These are phyloP conservation scores for Echeneis naucrates DNA, from an alignment of 2,797 vertebrate species.

Conservation along the genomic window DNA sequence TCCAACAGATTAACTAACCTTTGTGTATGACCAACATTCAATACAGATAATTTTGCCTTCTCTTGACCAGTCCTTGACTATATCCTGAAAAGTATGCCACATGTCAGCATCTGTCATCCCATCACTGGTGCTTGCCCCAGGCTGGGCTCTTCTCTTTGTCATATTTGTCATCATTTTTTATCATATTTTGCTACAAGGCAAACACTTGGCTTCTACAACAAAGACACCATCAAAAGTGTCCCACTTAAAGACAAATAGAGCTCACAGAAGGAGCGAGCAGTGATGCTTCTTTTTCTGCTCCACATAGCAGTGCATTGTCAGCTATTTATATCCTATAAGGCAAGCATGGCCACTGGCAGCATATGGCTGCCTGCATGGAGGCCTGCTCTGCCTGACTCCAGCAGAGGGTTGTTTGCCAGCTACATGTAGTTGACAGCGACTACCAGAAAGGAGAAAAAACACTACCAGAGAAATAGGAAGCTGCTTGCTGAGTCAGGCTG, in stretches of 20 bases:
- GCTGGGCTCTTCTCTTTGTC: conserved; percentile 4
- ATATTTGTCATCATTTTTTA: conserved; percentile 13
- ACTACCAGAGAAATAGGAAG: background rate
- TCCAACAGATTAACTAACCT: too few species aligned
- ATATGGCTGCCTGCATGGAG: conserved; percentile 76
- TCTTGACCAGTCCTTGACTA: too few species aligned
- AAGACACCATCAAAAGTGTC: conserved; percentile 62
- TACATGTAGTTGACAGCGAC: conserved; percentile 32
- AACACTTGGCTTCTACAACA: conserved; percentile 47
- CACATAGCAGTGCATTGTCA: conserved; percentile 82
- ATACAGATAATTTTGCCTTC: too few species aligned
- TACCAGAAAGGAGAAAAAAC: conserved; percentile 7
- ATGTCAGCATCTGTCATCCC: background rate
- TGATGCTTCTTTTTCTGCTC: conserved; percentile 78
- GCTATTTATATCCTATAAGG: conserved; percentile 83
- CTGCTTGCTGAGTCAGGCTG: conserved; percentile 8
- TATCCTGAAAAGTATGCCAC: background rate
- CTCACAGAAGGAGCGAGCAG: conserved; percentile 50
- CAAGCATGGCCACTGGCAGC: conserved; percentile 74
- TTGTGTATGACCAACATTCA: too few species aligned
- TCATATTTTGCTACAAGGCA: conserved; percentile 48
- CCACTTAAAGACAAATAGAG: conserved; percentile 69
- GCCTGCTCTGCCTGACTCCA: conserved; percentile 58
- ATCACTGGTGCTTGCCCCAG: background rate
- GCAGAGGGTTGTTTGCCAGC: conserved; percentile 50